Evolutionary conservation across 2,113 vertebrate species (phyloP).

Genomic region (Erythrolamprus reginae): DNA sequence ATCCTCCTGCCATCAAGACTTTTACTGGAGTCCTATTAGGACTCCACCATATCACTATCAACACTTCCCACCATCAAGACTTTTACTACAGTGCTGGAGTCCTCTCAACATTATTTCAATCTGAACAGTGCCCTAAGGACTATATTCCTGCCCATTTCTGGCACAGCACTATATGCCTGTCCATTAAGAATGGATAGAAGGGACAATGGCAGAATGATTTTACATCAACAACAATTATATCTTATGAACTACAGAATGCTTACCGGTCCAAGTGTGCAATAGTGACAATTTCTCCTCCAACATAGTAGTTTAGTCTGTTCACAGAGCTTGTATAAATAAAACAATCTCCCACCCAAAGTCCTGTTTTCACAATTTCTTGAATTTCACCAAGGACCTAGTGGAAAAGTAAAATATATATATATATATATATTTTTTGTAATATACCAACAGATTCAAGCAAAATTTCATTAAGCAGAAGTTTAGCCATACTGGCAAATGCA

Average conservation of each 20-base stretch:
- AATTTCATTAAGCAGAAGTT: not conserved
- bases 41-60: not conserved
- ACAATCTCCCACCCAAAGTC: conserved; percentile 97
- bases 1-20: not conserved
- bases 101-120: not conserved
- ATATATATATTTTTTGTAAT: too few species aligned
- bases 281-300: conserved; percentile 98
- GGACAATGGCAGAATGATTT: not conserved
- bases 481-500: not conserved
- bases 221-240: not conserved
- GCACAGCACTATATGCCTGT: not conserved
- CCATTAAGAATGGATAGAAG: not conserved
- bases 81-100: not conserved
- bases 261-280: conserved; percentile 98
- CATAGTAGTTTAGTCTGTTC: conserved; percentile 97
- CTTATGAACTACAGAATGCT: not conserved
- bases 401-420: not conserved
- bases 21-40: not conserved
- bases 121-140: not conserved
- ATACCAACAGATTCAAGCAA: not conserved
- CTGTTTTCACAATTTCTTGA: conserved; percentile 97
- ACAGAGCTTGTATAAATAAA: conserved; percentile 99
- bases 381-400: conserved; percentile 95
- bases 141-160: not conserved
- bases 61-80: not conserved